Base-by-base conservation (phyloP, 2,888 invertebrate species). In the Clistopyga incitator region DNA sequence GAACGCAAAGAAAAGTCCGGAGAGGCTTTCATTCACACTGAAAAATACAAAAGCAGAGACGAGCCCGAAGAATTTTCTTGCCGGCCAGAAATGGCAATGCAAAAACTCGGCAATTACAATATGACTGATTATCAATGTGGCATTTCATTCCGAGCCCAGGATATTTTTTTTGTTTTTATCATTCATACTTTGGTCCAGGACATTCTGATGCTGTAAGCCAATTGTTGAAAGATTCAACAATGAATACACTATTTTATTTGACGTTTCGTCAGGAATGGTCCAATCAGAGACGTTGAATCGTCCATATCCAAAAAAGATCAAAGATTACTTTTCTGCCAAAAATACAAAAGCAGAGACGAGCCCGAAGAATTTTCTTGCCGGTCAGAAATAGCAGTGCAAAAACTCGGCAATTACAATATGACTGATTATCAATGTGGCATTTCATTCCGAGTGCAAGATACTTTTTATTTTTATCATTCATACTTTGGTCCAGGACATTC, bases 1-100 rank as follows among this genome's bases (percentile, higher is more conserved):
- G 67, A 79, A 65, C 59, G 68, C 71, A 76, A 84, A 67, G 74
- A n/a, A 78, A 52, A 65, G 47, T 67, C 64, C 29, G 38, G 67
- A 42, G 52, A 76, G 56, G 38, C 38, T 79, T 65, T 79, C 72
- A 79, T 65, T 72, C 45, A 2, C 18, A 52, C 23, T 29, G 45
- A 79, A 50, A 20, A 67, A 50, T 4, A 42, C n/a, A 45, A 11
- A 23, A 23, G 0, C 4, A 18, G 56, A 11, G 23, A 38, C 38
- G 6, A 20, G 20, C 38, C 11, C 29, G 29, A 18, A 29, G 13
- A 2, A 38, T 38, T 38, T 10, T 10, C 38, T 38, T 38, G 38
- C 18, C 6, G 2, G 3, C 52, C 11, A 18, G 0, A 6, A 6
- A 11, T 50, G 0, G n/a, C 34, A 56, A 18, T 50, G 1, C 50